These are phyloP conservation scores for Melanotaenia duboulayi DNA, from an alignment of 2,113 vertebrate species.

Conservation along the genomic window DNA sequence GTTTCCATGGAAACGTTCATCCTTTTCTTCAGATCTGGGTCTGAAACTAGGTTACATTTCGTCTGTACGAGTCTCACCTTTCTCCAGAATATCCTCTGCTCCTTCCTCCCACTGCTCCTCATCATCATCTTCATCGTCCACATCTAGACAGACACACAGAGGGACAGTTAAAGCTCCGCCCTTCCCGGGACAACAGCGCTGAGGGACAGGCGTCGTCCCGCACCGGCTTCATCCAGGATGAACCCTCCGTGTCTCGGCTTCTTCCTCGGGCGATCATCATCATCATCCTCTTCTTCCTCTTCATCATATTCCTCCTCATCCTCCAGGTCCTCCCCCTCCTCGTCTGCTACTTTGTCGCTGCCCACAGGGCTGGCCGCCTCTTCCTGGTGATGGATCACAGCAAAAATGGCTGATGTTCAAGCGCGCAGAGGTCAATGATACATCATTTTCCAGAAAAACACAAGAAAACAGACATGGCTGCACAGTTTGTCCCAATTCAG, in stretches of 20 bases:
- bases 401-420: no score
- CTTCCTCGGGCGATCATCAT: slow-evolving; percentile 91
- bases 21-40: no score
- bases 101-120: slow-evolving; percentile 94
- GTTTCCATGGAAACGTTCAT: no score
- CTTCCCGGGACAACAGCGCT: not conserved
- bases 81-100: slow-evolving; percentile 92
- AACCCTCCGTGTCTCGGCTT: slow-evolving; percentile 91
- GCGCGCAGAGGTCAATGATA: no score
- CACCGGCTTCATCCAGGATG: slow-evolving; percentile 94
- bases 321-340: slow-evolving; percentile 89
- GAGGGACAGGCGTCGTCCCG: not conserved
- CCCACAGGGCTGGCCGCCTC: slow-evolving; percentile 85
- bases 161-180: not conserved
- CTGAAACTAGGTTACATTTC: no score
- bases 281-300: slow-evolving; percentile 93
- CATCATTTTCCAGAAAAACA: no score
- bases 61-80: slow-evolving; percentile 87
- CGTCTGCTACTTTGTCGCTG: slow-evolving; percentile 91
- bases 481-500: no score
- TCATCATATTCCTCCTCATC: slow-evolving; percentile 88
- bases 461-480: no score
- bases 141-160: slow-evolving; percentile 78
- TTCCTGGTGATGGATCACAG: slow-evolving; percentile 73
- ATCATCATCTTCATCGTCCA: slow-evolving; percentile 95